Percentiles rank a stretch among this genome's conserved stretches.
phyloP scores from a whole-genome alignment of 92 coral and sea anemone species.

The Umimayanthus chanpuru region DNA sequence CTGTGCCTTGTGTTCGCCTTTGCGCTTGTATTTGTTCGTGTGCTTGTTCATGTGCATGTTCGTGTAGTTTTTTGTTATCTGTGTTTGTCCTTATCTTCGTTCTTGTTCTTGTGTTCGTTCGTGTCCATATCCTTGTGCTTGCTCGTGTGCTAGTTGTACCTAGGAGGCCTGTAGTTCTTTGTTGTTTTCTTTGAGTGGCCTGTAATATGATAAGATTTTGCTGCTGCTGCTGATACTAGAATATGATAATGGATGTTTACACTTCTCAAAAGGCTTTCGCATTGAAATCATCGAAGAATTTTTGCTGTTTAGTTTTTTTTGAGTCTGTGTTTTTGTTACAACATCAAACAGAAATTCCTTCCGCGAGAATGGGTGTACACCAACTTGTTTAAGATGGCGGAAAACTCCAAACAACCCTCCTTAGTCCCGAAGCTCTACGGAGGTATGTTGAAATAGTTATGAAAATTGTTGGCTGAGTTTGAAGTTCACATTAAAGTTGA shows the following conservation, averaged over 20 bases:
- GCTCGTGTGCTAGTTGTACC: neutral
- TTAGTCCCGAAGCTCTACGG: slow-evolving; percentile 79
- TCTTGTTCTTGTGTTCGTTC: neutral
- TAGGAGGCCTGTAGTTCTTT: neutral
- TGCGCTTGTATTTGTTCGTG: neutral
- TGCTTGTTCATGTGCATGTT: too few species aligned
- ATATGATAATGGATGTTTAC: too few species aligned
- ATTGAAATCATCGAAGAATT: neutral
- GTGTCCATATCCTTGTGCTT: neutral
- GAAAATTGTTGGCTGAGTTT: too few species aligned
- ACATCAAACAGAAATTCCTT: slow-evolving; percentile 73
- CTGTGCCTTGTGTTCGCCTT: neutral
- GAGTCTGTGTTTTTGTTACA: neutral
- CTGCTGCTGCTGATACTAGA: too few species aligned
- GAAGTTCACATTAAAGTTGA: neutral
- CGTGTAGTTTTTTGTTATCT: too few species aligned
- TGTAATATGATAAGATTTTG: too few species aligned
- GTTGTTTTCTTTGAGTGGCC: neutral
- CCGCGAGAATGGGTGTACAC: slow-evolving; percentile 88
- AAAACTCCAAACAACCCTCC: slow-evolving; percentile 69
- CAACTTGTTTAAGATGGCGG: slow-evolving; percentile 72
- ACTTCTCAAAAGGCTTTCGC: neutral
- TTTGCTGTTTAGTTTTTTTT: neutral
- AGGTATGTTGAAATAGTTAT: slow-evolving; percentile 55
- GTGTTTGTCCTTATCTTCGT: too few species aligned